A percentile compares a stretch with the other conserved stretches of the same genome.
Evolutionary conservation across 2,888 invertebrate species (phyloP).

Genomic region (Troides helena): DNA sequence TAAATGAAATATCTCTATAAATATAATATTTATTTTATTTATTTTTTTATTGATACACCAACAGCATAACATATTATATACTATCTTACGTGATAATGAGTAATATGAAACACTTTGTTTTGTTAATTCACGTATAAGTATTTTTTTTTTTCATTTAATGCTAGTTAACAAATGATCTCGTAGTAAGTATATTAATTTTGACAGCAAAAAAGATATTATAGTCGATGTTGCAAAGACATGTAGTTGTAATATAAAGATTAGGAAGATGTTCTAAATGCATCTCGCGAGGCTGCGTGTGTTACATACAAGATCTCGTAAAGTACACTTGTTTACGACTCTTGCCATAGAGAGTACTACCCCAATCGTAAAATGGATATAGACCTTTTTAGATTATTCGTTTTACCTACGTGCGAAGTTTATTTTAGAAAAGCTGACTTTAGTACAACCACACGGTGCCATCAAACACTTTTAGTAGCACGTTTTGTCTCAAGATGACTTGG

Average conservation of each 20-base stretch:
- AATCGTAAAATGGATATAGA: slow-evolving; percentile 64
- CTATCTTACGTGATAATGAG: no score
- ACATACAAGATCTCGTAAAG: slow-evolving; percentile 51
- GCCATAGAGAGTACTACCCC: slow-evolving; percentile 42
- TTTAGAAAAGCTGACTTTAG: slow-evolving; percentile 15
- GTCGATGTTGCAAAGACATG: background rate
- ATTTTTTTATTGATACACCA: no score
- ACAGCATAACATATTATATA: no score
- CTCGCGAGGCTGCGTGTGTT: slow-evolving; percentile 35
- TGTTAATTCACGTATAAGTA: no score
- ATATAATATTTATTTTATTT: no score
- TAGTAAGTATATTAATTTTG: no score
- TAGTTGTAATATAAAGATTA: slow-evolving; percentile 25
- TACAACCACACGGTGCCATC: background rate
- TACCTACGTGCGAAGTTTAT: slow-evolving; percentile 34
- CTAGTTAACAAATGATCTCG: no score
- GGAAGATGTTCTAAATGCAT: slow-evolving; percentile 38
- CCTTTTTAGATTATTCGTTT: slow-evolving; percentile 54
- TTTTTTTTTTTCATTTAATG: no score
- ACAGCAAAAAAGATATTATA: no score
- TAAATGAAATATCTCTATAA: no score
- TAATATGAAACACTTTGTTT: no score
- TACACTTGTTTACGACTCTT: slow-evolving; percentile 60
- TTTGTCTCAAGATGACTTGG: no score
- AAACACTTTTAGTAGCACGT: background rate